Conservation (phyloP, 2,113 vertebrate genomes). For the Microtus richardsoni region DNA sequence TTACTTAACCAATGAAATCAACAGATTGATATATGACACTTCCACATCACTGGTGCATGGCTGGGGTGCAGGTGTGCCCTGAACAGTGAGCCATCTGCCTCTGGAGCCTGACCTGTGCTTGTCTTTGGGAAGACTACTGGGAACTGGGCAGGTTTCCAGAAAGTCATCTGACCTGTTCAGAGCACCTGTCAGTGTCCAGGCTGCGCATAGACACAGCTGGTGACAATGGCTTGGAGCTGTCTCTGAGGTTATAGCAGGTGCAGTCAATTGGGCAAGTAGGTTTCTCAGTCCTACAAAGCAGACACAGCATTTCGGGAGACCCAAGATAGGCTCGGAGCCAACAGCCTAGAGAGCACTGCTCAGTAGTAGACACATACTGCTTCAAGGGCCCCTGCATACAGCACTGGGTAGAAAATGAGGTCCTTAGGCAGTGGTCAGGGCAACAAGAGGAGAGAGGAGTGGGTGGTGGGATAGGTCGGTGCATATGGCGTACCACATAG, state of each 20-base stretch:
- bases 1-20: too few species aligned
- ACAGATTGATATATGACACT: too few species aligned
- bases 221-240: background rate
- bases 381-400: background rate
- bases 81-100: background rate
- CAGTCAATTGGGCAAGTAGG: background rate
- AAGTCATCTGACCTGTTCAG: background rate
- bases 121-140: background rate
- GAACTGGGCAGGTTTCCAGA: slow-evolving; percentile 1
- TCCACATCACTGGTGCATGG: rapidly evolving
- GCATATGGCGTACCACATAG: too few species aligned
- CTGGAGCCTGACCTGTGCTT: background rate
- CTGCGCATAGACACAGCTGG: background rate
- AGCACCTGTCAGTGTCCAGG: background rate
- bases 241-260: background rate
- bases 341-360: background rate
- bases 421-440: background rate
- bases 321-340: background rate
- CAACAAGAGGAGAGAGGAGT: background rate
- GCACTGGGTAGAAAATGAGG: background rate
- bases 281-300: background rate
- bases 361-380: background rate
- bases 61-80: background rate
- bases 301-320: background rate
- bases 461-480: background rate